These are phyloP conservation scores for Pammene aurita DNA, from an alignment of 2,888 invertebrate species.

Conservation along the genomic window DNA sequence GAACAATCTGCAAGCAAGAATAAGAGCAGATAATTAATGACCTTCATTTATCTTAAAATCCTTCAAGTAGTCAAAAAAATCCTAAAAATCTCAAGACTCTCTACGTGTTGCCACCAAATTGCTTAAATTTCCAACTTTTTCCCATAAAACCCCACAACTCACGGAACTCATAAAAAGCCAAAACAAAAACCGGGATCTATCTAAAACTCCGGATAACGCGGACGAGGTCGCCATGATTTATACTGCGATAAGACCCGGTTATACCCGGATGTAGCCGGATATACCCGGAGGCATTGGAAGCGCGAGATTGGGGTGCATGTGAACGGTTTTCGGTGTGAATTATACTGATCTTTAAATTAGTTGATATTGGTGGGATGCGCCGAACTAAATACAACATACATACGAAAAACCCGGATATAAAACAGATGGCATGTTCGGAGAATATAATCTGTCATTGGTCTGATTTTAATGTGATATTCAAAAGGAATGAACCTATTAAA, in stretches of 20 bases:
- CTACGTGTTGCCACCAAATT: not conserved
- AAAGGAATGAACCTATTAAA: too few species aligned
- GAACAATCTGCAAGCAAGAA: too few species aligned
- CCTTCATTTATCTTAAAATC: not conserved
- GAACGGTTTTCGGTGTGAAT: slow-evolving; percentile 7
- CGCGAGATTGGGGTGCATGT: slow-evolving; percentile 25
- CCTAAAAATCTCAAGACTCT: not conserved
- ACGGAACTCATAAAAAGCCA: slow-evolving; percentile 32
- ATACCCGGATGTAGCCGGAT: slow-evolving; percentile 18
- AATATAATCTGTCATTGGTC: too few species aligned
- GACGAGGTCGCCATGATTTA: slow-evolving; percentile 38
- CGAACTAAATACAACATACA: not conserved
- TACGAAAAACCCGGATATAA: too few species aligned
- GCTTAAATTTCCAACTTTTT: slow-evolving; percentile 1
- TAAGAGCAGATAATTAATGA: too few species aligned
- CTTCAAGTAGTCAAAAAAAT: not conserved
- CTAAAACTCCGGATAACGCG: slow-evolving; percentile 32
- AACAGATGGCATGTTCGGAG: too few species aligned
- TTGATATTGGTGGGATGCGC: not conserved
- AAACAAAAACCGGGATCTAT: slow-evolving; percentile 37
- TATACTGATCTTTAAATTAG: not conserved
- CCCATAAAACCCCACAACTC: slow-evolving; percentile 29
- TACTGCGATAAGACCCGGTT: slow-evolving; percentile 30
- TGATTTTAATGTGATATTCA: too few species aligned
- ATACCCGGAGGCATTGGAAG: slow-evolving; percentile 21